These are phyloP conservation scores for Tetranychus piercei DNA, from an alignment of 2,888 invertebrate genomes.

Conservation along the genomic window DNA sequence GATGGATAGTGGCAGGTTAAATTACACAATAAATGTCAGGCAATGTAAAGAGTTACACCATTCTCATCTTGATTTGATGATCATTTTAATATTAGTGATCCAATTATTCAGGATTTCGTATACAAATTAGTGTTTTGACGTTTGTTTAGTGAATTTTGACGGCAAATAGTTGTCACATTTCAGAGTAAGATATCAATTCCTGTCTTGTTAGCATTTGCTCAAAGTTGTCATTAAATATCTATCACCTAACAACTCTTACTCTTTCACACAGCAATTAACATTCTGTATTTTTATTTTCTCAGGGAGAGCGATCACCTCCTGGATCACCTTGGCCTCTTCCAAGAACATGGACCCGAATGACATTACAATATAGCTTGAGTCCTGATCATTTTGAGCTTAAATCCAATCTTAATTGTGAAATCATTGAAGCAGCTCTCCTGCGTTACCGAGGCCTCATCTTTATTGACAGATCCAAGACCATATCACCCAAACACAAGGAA, in stretches of 20 bases:
- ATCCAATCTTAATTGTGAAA: conserved; percentile 29
- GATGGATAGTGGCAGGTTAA: not conserved
- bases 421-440: conserved; percentile 29
- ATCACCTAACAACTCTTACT: too few relatives aligned
- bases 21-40: too few relatives aligned
- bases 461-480: conserved; percentile 15
- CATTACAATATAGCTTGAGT: conserved; percentile 25
- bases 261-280: not conserved
- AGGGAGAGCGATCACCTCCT: conserved; percentile 29
- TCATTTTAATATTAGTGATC: too few relatives aligned
- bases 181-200: too few relatives aligned
- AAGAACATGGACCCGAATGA: conserved; percentile 24
- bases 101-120: too few relatives aligned
- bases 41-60: too few relatives aligned
- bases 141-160: too few relatives aligned
- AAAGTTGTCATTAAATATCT: too few relatives aligned
- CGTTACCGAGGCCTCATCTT: conserved; percentile 28
- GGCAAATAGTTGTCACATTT: too few relatives aligned
- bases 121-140: too few relatives aligned
- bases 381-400: conserved; percentile 26
- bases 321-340: conserved; percentile 32
- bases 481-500: not conserved
- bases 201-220: too few relatives aligned
- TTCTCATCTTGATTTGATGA: too few relatives aligned
- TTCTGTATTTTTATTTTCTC: not conserved